Base-by-base conservation (phyloP, 2,113 vertebrate genomes). In the Megatriorchis doriae region DNA sequence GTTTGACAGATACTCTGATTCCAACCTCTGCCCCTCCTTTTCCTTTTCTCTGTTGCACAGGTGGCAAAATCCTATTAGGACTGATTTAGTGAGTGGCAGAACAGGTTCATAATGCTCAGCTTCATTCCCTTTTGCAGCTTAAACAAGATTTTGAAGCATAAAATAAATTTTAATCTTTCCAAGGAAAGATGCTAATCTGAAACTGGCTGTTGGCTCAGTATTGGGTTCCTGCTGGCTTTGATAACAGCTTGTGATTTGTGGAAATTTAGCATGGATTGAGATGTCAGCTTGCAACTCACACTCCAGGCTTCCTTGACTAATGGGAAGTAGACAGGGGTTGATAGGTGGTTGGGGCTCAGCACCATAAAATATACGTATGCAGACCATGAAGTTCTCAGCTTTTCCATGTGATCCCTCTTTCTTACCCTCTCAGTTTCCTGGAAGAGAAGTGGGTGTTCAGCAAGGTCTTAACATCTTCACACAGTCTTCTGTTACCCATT, bases 121-220 rank as follows among this genome's bases (percentile, higher is more conserved):
- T 87, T 88, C 84, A 23, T 93, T 96, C 48, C 56, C 14, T 90
- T 91, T 93, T 94, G 58, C 82, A 85, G 55, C 52, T 82, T 75
- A 95, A 96, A 95, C 27, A 96, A 93, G 83, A 92, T 95, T 96
- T 80, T 81, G 86, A 94, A 94, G 79, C 88, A 89, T 95, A 92
- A 94, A 95, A 90, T 96, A 80, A 86, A 95, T 91, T 88, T 81
- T 87, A 95, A 93, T 90, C 95, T 95, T 97, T 82, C 62, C 42
- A 93, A 94, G 68, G 40, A 55, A 93, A 96, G 88, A 96, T 96
- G 81, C 65, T 95, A 92, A 95, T 97, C 96, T 97, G 83, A 74
- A 93, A 67, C 52, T 2, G 23, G 50, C 48, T 93, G 42, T 94
- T 97, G 73, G 80, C 61, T 94, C 72, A 52, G 7, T 75, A 61